Conservation (phyloP, 2,888 invertebrate genomes). For the Hirtodrosophila trivittata region DNA sequence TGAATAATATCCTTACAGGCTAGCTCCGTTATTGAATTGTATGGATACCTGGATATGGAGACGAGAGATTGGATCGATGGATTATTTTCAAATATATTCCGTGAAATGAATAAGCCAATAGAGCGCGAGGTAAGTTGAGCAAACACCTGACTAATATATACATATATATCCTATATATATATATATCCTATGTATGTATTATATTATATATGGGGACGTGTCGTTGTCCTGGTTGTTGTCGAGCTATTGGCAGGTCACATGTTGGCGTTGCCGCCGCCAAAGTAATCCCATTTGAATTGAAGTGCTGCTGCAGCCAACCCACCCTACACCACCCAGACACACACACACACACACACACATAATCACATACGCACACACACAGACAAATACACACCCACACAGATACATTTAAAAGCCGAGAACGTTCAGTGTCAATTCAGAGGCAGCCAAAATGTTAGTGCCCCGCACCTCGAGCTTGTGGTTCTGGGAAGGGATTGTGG, state of each 20-base stretch:
- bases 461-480: slow-evolving; percentile 7
- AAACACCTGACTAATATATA: slow-evolving; percentile 13
- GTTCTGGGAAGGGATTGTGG: not conserved
- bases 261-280: slow-evolving; percentile 7
- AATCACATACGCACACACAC: slow-evolving; percentile 4
- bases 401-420: slow-evolving; percentile 4
- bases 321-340: not conserved
- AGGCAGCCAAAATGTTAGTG: slow-evolving; percentile 18
- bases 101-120: slow-evolving; percentile 93
- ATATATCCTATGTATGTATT: too few relatives aligned
- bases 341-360: slow-evolving; percentile 8
- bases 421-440: slow-evolving; percentile 43
- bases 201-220: not conserved
- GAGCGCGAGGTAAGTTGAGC: slow-evolving; percentile 82
- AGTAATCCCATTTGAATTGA: slow-evolving; percentile 55
- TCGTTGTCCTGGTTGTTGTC: slow-evolving; percentile 6
- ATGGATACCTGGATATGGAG: slow-evolving; percentile 93
- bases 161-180: not conserved
- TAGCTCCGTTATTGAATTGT: slow-evolving; percentile 94
- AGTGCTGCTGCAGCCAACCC: slow-evolving; percentile 44
- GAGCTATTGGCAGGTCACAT: slow-evolving; percentile 16
- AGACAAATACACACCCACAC: not conserved
- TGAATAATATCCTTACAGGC: slow-evolving; percentile 85
- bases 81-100: slow-evolving; percentile 94
- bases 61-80: slow-evolving; percentile 98